Evolutionary conservation across 2,113 vertebrate genomes (phyloP).

Genomic region (Malaclemys terrapin): DNA sequence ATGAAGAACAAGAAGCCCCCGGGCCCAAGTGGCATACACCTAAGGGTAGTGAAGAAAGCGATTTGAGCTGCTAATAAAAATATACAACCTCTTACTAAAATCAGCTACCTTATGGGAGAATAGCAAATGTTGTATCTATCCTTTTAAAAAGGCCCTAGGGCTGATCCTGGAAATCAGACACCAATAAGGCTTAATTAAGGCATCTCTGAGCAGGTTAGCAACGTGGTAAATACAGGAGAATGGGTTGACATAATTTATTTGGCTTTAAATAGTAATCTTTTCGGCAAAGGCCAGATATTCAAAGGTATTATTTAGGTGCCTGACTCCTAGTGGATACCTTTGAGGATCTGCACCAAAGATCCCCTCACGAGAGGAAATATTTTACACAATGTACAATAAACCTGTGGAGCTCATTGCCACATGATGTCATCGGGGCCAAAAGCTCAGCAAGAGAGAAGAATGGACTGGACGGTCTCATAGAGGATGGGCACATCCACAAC

Average conservation of each 20-base stretch:
- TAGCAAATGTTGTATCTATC: not conserved
- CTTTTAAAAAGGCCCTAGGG: not conserved
- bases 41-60: not conserved
- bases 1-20: not conserved
- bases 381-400: constrained; percentile 67
- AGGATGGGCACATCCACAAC: constrained; percentile 75
- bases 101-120: constrained; percentile 9
- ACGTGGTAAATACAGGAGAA: not conserved
- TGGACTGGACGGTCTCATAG: constrained; percentile 65
- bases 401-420: constrained; percentile 66
- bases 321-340: not conserved
- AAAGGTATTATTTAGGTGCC: not conserved
- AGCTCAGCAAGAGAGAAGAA: constrained; percentile 66
- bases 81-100: not conserved
- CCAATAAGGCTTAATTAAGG: constrained; percentile 56
- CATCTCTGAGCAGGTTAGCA: not conserved
- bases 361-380: not conserved
- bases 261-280: not conserved
- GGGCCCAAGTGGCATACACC: not conserved
- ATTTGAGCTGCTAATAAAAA: not conserved
- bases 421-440: constrained; percentile 55
- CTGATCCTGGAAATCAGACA: not conserved
- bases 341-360: not conserved
- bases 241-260: not conserved
- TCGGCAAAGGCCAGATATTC: not conserved